These are phyloP conservation scores for Crioceris asparagi DNA, from an alignment of 2,888 invertebrate species.

Conservation along the genomic window DNA sequence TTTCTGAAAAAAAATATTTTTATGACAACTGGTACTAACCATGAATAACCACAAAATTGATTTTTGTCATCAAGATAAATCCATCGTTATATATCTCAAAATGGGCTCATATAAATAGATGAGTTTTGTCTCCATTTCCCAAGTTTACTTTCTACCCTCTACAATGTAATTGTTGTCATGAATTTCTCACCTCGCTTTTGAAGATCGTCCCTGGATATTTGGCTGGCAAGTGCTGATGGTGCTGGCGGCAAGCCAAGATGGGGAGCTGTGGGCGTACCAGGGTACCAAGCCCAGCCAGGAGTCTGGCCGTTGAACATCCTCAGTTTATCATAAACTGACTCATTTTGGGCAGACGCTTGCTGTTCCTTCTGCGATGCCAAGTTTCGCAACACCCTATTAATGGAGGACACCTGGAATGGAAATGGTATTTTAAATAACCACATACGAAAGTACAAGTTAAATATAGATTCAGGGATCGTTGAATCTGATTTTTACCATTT, in stretches of 20 bases:
- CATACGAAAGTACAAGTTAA: too few species aligned
- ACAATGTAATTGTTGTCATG: too few species aligned
- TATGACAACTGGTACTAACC: too few species aligned
- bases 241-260: slow-evolving; percentile 52
- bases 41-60: too few species aligned
- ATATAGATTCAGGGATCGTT: too few species aligned
- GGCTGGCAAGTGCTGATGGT: slow-evolving; percentile 42
- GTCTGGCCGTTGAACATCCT: slow-evolving; percentile 91
- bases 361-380: slow-evolving; percentile 94
- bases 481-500: too few species aligned
- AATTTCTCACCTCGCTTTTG: slow-evolving; percentile 60
- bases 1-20: too few species aligned
- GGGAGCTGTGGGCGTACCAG: slow-evolving; percentile 59
- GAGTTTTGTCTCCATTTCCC: too few species aligned
- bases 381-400: slow-evolving; percentile 94
- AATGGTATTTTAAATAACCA: background rate
- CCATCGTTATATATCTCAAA: too few species aligned
- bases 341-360: slow-evolving; percentile 70
- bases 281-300: slow-evolving; percentile 81
- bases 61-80: too few species aligned
- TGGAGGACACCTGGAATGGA: slow-evolving; percentile 80
- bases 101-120: too few species aligned
- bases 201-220: slow-evolving; percentile 54
- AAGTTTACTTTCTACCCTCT: too few species aligned
- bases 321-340: slow-evolving; percentile 89